These are phyloP conservation scores for Diachasma alloeum DNA, from an alignment of 1,140 invertebrate species.

Conservation along the genomic window DNA sequence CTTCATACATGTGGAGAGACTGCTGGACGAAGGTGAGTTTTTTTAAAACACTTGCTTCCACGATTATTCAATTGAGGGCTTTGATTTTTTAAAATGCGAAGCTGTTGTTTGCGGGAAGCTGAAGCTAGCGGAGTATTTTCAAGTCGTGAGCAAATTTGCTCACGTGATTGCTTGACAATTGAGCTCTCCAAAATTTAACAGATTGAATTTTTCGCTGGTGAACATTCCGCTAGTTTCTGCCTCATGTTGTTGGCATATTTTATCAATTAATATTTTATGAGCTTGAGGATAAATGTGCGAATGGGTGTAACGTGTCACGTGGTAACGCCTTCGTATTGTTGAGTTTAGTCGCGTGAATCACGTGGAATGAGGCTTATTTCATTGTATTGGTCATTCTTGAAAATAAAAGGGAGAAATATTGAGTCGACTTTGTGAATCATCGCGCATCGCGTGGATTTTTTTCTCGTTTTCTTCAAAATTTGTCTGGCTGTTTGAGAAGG, in stretches of 20 bases:
- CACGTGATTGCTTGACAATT: no score
- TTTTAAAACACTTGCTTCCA: neutral
- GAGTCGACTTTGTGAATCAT: neutral
- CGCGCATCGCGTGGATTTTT: neutral
- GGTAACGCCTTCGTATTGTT: neutral
- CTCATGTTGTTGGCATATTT: no score
- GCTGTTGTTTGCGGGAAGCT: no score
- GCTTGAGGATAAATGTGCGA: no score
- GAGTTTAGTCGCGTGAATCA: neutral
- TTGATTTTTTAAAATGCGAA: no score
- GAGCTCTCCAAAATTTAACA: no score
- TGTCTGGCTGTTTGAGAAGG: neutral
- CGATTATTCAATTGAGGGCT: neutral
- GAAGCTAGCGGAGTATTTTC: no score
- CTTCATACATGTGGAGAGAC: constrained; percentile 98
- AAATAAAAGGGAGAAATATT: neutral
- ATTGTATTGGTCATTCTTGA: neutral
- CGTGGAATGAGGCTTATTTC: neutral
- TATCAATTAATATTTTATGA: no score
- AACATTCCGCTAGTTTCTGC: no score
- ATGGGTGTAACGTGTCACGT: neutral
- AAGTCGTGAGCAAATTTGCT: no score
- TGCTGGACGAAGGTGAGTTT: constrained; percentile 97
- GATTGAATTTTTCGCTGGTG: no score
- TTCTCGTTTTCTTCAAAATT: neutral